These are phyloP conservation scores for Muraenolepis orangiensis DNA, from an alignment of 2,797 vertebrate genomes.

Conservation along the genomic window DNA sequence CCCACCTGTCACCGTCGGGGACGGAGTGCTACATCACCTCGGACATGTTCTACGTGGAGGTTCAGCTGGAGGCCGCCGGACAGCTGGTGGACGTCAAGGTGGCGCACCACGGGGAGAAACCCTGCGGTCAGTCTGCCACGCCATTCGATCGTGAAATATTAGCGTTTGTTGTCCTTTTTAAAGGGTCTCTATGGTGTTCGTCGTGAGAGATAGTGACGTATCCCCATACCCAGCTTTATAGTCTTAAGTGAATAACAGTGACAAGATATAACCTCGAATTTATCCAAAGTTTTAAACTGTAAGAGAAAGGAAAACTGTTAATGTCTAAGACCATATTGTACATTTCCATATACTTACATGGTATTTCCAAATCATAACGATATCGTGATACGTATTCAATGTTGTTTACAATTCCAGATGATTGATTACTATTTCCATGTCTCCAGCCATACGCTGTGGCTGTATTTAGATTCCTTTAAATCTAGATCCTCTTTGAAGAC, in stretches of 20 bases:
- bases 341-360: background rate
- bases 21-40: conserved; percentile 99
- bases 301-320: background rate
- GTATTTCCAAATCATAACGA: background rate
- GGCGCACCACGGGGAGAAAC: conserved; percentile 97
- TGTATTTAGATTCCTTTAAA: background rate
- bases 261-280: too few species aligned
- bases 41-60: conserved; percentile 98
- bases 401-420: background rate
- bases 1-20: conserved; percentile 91
- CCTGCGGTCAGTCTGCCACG: conserved; percentile 82
- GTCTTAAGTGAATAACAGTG: too few species aligned
- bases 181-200: background rate
- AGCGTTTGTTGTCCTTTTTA: background rate
- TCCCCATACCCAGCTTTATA: background rate
- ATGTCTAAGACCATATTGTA: background rate
- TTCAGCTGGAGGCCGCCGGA: conserved; percentile 88
- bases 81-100: conserved; percentile 97
- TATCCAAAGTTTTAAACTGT: too few species aligned
- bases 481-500: too few species aligned
- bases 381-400: background rate
- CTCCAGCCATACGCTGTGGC: background rate
- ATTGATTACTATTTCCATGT: background rate
- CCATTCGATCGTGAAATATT: background rate
- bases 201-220: background rate